A percentile compares a stretch with the other conserved stretches of the same genome.
These are phyloP conservation scores for Leptopilina syphax DNA, from an alignment of 2,888 invertebrate genomes.

Conservation along the genomic window DNA sequence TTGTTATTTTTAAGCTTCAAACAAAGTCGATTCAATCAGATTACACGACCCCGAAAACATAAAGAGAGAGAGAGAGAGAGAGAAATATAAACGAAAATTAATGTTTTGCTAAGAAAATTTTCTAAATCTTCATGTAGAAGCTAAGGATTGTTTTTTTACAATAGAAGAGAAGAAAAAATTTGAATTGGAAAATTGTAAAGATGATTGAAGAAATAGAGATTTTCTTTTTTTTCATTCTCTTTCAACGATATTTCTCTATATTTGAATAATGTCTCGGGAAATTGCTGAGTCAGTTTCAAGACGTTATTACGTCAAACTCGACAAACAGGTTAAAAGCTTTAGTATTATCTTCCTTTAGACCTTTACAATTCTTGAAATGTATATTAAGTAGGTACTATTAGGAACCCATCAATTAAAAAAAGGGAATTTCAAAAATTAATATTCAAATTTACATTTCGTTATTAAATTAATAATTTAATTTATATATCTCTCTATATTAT, in stretches of 20 bases:
- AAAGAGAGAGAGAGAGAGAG: not conserved
- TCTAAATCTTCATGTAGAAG: too few species aligned
- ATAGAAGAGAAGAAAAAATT: not conserved
- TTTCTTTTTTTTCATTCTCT: too few species aligned
- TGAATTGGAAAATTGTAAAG: not conserved
- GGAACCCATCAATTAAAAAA: not conserved
- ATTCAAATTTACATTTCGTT: too few species aligned
- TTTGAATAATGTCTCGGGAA: constrained; percentile 51
- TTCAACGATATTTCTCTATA: not conserved
- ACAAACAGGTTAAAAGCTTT: constrained; percentile 46
- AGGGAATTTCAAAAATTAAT: too few species aligned
- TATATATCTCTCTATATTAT: too few species aligned
- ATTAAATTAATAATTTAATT: too few species aligned
- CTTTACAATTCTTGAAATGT: constrained; percentile 44
- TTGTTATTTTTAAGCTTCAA: constrained; percentile 9
- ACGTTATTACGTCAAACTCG: constrained; percentile 43
- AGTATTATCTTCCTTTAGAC: constrained; percentile 41
- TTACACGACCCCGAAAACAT: not conserved
- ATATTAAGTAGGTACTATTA: not conserved
- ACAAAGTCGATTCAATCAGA: constrained; percentile 4
- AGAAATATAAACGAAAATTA: not conserved
- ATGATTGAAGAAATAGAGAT: not conserved
- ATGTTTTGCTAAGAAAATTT: too few species aligned
- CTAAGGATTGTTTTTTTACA: too few species aligned
- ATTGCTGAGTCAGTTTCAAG: constrained; percentile 49